Evolutionary conservation across 1,140 invertebrate genomes (phyloP), one percentile per base, ranked within the genome.

Genomic region (Streblospio benedicti): DNA sequence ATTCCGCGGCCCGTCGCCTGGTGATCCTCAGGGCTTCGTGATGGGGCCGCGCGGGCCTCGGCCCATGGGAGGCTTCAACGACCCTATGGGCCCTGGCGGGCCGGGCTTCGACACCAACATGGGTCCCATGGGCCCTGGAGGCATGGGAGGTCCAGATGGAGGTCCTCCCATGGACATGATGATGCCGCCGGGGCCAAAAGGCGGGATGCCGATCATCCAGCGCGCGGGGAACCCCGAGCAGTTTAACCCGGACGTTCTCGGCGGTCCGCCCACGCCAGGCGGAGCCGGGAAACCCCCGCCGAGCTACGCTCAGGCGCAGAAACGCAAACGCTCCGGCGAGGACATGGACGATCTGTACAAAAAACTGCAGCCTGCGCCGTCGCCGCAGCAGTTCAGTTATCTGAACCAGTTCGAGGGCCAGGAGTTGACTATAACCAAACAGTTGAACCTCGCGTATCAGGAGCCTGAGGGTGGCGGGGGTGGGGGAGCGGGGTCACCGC

Each of bases 401-500:
- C 83, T 94, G 61, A 93, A 91, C 82, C 87, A 90, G 60, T 94
- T 95, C 79, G 91, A 95, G 82, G 91, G 91, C 47, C 92, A 96
- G 82, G 93, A 96, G 81, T 79, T 95, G 63, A 94, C 91, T 55
- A 96, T 95, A 78, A 92, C 94, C 74, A 95, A 94, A 77, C 92
- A 95, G 79, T 89, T 92, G 18, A 96, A 96, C 76, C 63, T 73
- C 50, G 74, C 75, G 52, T 76, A 74, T 69, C 72, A 71, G 62
- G 74, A 75, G 25, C 27, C 38, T 18, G 44, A 43, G 9, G 50
- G 44, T 27, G n/a, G n/a, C n/a, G n/a, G n/a, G n/a, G n/a, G n/a
- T n/a, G n/a, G n/a, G n/a, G n/a, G n/a, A n/a, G n/a, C n/a, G n/a
- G n/a, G n/a, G n/a, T n/a, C n/a, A n/a, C n/a, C n/a, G n/a, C n/a